Conservation (phyloP, 92 coral and sea anemone species). For the Porites cylindrica region DNA sequence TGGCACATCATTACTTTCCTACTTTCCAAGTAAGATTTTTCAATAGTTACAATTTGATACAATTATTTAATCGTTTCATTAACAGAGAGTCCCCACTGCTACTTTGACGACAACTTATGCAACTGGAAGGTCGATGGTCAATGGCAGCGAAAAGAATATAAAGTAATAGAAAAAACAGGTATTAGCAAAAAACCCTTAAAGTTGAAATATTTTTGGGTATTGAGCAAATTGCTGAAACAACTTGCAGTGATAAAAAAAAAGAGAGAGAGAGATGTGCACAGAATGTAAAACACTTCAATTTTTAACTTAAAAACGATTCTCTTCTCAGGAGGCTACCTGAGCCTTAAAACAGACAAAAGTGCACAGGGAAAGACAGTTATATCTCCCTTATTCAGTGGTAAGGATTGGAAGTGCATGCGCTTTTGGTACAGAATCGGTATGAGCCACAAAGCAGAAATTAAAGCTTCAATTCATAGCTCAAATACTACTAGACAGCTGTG, state of each 20-base stretch:
- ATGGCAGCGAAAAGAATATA: neutral
- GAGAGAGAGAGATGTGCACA: no score
- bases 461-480: slow-evolving; percentile 19
- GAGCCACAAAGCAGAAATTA: slow-evolving; percentile 8
- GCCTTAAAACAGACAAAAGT: neutral
- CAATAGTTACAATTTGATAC: no score
- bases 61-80: neutral
- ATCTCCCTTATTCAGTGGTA: slow-evolving; percentile 20
- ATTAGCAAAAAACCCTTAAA: neutral
- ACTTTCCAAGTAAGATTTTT: no score
- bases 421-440: slow-evolving; percentile 35
- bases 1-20: no score
- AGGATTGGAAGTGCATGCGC: slow-evolving; percentile 43
- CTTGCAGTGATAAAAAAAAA: no score
- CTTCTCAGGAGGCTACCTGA: slow-evolving; percentile 17
- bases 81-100: slow-evolving; percentile 41
- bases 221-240: no score
- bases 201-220: no score
- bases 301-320: neutral
- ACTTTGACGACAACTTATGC: slow-evolving; percentile 26
- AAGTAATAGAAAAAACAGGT: slow-evolving; percentile 5
- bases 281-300: no score
- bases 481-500: slow-evolving; percentile 1
- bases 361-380: neutral
- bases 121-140: slow-evolving; percentile 11